phyloP scores from a whole-genome alignment of 2,797 vertebrate genomes.

The Basileuterus tristriatus region DNA sequence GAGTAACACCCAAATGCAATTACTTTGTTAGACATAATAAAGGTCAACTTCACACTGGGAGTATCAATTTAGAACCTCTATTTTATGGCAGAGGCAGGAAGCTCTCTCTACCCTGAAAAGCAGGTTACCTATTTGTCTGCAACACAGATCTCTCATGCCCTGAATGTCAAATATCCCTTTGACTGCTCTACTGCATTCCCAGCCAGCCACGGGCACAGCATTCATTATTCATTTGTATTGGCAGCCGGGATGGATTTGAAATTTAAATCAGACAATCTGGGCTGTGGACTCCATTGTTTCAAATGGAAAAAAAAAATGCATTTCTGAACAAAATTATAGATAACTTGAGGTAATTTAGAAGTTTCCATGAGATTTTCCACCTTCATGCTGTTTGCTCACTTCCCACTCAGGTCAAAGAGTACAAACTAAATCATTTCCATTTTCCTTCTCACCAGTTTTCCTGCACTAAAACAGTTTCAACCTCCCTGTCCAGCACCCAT shows the following conservation, averaged over 20 bases:
- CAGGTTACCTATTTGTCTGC: background rate
- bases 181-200: background rate
- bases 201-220: background rate
- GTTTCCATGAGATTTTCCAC: background rate
- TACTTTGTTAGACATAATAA: background rate
- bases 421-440: background rate
- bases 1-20: background rate
- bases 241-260: background rate
- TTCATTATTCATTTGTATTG: constrained; percentile 3
- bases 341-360: background rate
- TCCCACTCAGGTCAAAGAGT: background rate
- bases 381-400: background rate
- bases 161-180: background rate
- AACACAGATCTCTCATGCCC: background rate
- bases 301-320: background rate
- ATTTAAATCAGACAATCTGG: constrained; percentile 32
- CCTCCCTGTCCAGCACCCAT: background rate
- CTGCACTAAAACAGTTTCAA: background rate
- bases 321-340: background rate
- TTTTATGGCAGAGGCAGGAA: background rate
- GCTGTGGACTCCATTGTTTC: background rate
- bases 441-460: background rate
- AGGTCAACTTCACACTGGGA: background rate
- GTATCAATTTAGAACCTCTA: background rate
- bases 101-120: background rate